These are phyloP conservation scores for Lampris megalopsis DNA, from an alignment of 2,113 vertebrate species.

Conservation along the genomic window DNA sequence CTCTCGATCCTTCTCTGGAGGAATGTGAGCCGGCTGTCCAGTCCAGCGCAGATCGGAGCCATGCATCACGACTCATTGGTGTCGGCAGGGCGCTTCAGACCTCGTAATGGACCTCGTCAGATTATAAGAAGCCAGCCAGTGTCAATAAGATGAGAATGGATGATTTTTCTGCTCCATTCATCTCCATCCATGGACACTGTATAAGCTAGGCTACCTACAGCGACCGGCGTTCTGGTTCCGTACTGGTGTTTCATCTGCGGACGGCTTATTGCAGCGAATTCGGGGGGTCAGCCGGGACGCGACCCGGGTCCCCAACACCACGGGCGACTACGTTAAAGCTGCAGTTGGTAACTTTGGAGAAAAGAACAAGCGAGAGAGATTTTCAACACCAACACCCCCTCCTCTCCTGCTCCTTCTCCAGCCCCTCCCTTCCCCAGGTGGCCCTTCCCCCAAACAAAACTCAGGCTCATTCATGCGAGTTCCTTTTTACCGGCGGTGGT, in stretches of 20 bases:
- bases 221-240: background rate
- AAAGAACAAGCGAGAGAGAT: no score
- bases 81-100: constrained; percentile 42
- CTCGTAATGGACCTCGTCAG: constrained; percentile 57
- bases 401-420: no score
- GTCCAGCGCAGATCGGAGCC: constrained; percentile 47
- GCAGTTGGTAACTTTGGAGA: no score
- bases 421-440: no score
- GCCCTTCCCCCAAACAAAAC: no score
- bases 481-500: no score
- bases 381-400: no score
- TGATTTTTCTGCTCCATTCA: constrained; percentile 23
- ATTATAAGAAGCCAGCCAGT: constrained; percentile 46
- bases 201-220: background rate
- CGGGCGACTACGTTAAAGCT: no score
- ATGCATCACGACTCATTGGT: constrained; percentile 67
- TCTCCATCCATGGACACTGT: constrained; percentile 3
- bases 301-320: no score
- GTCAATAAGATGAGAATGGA: constrained; percentile 40
- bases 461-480: no score
- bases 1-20: constrained; percentile 5
- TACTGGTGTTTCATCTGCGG: background rate
- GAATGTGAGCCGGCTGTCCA: constrained; percentile 49
- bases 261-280: background rate
- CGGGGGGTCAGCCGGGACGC: no score